Conservation (phyloP, 2,888 invertebrate genomes). For the Diogma glabrata region DNA sequence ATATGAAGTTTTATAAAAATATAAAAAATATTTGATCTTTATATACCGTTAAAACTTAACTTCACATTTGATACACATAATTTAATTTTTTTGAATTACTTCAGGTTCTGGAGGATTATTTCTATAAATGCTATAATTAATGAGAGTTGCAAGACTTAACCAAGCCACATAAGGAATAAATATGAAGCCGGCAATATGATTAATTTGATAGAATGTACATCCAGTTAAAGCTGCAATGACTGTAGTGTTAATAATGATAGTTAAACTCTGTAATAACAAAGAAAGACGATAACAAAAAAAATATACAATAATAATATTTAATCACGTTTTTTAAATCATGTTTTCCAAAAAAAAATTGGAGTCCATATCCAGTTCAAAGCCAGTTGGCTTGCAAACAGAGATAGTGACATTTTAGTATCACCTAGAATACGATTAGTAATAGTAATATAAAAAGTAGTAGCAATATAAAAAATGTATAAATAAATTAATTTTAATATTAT, state of each 20-base stretch:
- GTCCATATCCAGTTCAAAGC: constrained; percentile 78
- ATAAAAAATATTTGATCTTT: no score
- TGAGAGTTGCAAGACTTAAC: constrained; percentile 53
- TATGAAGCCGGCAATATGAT: constrained; percentile 51
- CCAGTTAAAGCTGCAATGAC: constrained; percentile 46
- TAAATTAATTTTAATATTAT: no score
- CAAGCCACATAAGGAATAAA: constrained; percentile 67
- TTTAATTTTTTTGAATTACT: no score
- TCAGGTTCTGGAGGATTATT: no score
- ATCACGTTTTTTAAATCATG: constrained; percentile 58
- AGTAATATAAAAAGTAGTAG: no score
- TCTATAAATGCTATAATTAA: constrained; percentile 42
- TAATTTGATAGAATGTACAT: constrained; percentile 47
- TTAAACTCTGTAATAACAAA: no score
- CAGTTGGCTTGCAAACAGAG: constrained; percentile 62
- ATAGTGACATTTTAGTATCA: constrained; percentile 50
- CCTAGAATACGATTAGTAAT: constrained; percentile 34
- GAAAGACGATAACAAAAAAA: no score
- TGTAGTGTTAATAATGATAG: constrained; percentile 46
- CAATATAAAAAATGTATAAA: no score
- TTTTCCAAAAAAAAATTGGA: constrained; percentile 69
- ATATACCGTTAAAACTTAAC: no score
- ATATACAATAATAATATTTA: no score
- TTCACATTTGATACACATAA: no score
- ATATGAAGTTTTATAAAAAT: no score